Evolutionary conservation across 2,113 vertebrate genomes (phyloP).

Genomic region (Tachysurus vachellii): DNA sequence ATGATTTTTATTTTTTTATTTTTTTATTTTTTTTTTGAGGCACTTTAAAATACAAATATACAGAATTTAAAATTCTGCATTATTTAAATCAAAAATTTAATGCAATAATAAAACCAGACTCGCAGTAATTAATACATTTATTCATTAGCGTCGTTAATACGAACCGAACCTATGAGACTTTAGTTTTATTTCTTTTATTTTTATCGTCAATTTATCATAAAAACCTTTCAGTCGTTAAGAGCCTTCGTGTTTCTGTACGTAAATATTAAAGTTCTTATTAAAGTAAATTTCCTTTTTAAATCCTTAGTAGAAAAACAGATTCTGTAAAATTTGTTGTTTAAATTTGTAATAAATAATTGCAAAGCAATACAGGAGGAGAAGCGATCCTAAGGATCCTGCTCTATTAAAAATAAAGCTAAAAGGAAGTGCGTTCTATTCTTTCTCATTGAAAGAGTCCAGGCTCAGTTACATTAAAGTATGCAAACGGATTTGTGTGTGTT

Average conservation of each 20-base stretch:
- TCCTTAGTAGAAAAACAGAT: constrained; percentile 5
- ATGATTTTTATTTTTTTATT: neutral
- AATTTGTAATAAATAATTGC: constrained; percentile 33
- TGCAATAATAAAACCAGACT: neutral
- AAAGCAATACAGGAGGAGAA: constrained; percentile 32
- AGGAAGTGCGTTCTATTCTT: constrained; percentile 24
- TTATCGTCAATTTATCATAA: neutral
- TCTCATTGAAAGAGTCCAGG: constrained; percentile 42
- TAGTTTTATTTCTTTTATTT: neutral
- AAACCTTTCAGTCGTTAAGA: neutral
- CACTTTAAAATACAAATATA: neutral
- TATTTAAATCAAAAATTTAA: neutral
- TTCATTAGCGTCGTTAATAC: neutral
- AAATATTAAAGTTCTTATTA: neutral
- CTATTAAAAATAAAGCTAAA: neutral
- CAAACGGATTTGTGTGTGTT: neutral
- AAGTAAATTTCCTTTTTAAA: neutral
- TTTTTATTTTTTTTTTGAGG: neutral
- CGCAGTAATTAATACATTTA: neutral
- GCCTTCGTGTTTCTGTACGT: constrained; percentile 9
- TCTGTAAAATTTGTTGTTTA: neutral
- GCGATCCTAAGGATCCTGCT: constrained; percentile 53
- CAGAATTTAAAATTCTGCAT: neutral
- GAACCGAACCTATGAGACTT: neutral
- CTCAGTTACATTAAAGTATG: constrained; percentile 1